Evolutionary conservation across 2,888 invertebrate species (phyloP).

Genomic region (Chrysopilus asiliformis): DNA sequence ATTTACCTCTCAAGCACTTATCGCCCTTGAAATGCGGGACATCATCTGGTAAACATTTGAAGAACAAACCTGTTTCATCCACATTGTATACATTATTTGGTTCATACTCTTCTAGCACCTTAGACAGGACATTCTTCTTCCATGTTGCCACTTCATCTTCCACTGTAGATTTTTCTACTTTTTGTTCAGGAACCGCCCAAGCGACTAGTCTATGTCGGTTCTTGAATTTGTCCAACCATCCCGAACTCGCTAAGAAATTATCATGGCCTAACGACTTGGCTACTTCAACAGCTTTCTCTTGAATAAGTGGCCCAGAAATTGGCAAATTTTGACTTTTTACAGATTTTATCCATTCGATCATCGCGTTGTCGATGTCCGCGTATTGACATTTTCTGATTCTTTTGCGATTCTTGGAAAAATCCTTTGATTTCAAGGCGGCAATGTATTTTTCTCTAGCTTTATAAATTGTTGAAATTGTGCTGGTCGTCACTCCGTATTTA

Average conservation of each 20-base stretch:
- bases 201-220: slow-evolving; percentile 3
- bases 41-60: slow-evolving; percentile 20
- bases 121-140: slow-evolving; percentile 9
- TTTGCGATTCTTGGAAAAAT: too few relatives aligned
- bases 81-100: slow-evolving; percentile 20
- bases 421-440: too few relatives aligned
- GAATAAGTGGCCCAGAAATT: background rate
- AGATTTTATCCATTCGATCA: too few relatives aligned
- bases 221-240: slow-evolving; percentile 16
- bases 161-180: background rate
- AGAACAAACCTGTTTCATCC: slow-evolving; percentile 23
- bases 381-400: too few relatives aligned
- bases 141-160: slow-evolving; percentile 3
- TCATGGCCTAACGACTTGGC: slow-evolving; percentile 1
- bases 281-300: background rate
- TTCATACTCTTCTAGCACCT: slow-evolving; percentile 15
- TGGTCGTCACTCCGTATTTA: too few relatives aligned
- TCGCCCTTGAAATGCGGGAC: slow-evolving; percentile 22
- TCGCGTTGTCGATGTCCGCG: too few relatives aligned
- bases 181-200: background rate
- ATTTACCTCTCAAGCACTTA: slow-evolving; percentile 22
- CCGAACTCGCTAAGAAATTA: slow-evolving; percentile 14
- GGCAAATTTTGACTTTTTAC: too few relatives aligned
- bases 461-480: too few relatives aligned
- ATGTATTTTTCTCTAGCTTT: too few relatives aligned